Percentiles rank a stretch among this genome's conserved stretches.
phyloP scores from a whole-genome alignment of 1,140 invertebrate genomes.

The Lutraria rhynchaena region DNA sequence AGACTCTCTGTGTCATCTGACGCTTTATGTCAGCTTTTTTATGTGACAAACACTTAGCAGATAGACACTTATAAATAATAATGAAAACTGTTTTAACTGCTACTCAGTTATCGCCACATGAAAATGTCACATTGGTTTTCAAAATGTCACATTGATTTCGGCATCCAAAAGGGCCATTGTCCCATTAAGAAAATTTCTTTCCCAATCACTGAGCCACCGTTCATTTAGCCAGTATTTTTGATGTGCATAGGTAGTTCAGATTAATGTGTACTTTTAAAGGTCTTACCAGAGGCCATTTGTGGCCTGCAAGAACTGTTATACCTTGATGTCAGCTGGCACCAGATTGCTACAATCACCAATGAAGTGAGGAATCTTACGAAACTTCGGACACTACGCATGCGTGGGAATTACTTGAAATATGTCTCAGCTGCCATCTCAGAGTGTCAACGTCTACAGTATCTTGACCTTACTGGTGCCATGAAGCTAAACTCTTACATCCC shows the following conservation, averaged over 20 bases:
- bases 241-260: slow-evolving; percentile 76
- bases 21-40: too few species aligned
- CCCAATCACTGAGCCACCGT: too few species aligned
- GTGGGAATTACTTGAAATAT: slow-evolving; percentile 74
- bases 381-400: slow-evolving; percentile 70
- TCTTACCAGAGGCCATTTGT: slow-evolving; percentile 71
- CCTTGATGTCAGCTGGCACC: slow-evolving; percentile 78
- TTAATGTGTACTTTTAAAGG: slow-evolving; percentile 67
- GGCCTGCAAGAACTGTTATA: slow-evolving; percentile 66
- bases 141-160: too few species aligned
- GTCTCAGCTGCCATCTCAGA: slow-evolving; percentile 70
- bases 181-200: too few species aligned
- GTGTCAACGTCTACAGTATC: slow-evolving; percentile 68
- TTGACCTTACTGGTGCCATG: slow-evolving; percentile 77
- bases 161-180: too few species aligned
- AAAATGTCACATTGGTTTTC: too few species aligned
- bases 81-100: too few species aligned
- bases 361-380: slow-evolving; percentile 72
- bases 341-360: slow-evolving; percentile 74
- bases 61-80: too few species aligned
- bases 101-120: too few species aligned
- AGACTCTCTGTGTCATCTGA: too few species aligned
- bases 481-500: slow-evolving; percentile 75
- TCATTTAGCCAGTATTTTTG: too few species aligned
- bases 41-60: too few species aligned